Conservation (phyloP, 2,888 invertebrate genomes). For the Ophion ellenae region DNA sequence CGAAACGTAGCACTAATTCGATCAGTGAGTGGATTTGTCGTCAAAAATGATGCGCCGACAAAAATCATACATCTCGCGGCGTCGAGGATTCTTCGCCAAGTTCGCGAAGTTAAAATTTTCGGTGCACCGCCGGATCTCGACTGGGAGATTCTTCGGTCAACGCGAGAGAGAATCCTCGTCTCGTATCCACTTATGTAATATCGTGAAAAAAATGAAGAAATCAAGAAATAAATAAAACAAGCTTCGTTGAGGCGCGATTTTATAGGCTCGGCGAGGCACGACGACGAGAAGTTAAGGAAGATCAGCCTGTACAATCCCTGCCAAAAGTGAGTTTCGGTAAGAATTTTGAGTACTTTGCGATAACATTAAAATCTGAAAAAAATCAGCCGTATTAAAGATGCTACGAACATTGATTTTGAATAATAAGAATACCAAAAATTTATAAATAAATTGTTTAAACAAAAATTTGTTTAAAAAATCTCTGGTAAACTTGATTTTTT, state of each 20-base stretch:
- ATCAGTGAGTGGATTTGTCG: not conserved
- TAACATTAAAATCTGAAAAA: not conserved
- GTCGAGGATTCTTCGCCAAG: conserved; percentile 1
- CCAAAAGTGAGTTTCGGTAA: no score
- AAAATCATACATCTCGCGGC: conserved; percentile 6
- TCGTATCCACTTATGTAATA: conserved; percentile 21
- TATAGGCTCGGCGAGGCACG: conserved; percentile 4
- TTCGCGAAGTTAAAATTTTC: conserved; percentile 5
- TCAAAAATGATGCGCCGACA: not conserved
- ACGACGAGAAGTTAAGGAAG: not conserved
- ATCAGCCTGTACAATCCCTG: no score
- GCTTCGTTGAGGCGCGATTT: not conserved
- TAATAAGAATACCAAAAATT: no score
- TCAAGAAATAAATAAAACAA: not conserved
- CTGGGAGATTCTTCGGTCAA: conserved; percentile 1
- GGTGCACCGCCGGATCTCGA: not conserved
- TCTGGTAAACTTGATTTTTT: no score
- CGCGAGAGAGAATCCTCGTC: not conserved
- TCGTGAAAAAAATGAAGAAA: not conserved
- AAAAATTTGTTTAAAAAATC: no score
- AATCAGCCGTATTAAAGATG: not conserved
- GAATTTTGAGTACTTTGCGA: no score
- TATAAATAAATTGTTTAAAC: no score
- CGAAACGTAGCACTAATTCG: not conserved
- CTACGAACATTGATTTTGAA: no score